Evolutionary conservation across 2,113 vertebrate genomes (phyloP).

Genomic region (Colossoma macropomum): DNA sequence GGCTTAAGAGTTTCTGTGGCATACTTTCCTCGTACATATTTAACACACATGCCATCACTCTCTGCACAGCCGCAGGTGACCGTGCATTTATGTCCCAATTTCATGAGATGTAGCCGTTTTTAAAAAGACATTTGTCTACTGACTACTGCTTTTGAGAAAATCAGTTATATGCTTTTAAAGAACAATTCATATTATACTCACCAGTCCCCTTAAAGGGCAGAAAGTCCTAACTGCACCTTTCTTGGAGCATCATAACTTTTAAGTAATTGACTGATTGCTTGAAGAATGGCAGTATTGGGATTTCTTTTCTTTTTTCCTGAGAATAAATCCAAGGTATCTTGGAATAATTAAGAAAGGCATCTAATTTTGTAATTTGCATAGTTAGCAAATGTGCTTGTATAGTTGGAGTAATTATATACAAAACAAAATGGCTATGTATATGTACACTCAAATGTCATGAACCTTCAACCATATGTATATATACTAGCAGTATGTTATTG

Average conservation of each 20-base stretch:
- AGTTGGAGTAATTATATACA: no score
- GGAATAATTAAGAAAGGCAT: no score
- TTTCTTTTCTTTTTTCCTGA: no score
- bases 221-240: neutral
- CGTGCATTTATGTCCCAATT: conserved; percentile 29
- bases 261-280: no score
- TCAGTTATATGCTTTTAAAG: neutral
- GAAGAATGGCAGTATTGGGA: no score
- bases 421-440: no score
- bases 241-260: neutral
- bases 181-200: neutral
- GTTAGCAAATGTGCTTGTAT: no score
- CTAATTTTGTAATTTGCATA: no score
- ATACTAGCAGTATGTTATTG: no score
- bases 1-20: conserved; percentile 52
- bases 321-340: no score
- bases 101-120: neutral
- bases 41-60: conserved; percentile 34
- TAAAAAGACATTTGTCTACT: neutral
- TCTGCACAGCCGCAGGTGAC: conserved; percentile 32
- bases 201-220: neutral
- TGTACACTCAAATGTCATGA: no score
- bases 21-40: conserved; percentile 49
- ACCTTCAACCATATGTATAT: no score
- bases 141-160: neutral